Evolutionary conservation across 2,113 vertebrate species (phyloP), one percentile per base, ranked within the genome.

Genomic region (Lagopus muta): DNA sequence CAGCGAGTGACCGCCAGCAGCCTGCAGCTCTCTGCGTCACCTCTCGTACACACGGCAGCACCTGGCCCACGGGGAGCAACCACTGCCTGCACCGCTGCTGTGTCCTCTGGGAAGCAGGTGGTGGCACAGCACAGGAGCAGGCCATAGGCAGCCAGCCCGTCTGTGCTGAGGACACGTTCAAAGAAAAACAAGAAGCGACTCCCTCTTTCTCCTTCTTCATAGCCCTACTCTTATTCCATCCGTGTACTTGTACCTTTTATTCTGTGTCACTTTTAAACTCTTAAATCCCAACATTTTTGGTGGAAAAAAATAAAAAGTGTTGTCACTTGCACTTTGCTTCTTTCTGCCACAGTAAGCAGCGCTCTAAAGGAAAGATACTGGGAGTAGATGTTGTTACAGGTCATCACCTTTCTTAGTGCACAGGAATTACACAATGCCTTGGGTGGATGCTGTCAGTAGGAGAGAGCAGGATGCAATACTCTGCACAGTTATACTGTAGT

Each of bases 71-170:
- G 27, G 45, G 75, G 79, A 80, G 83, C 58, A 85, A 50, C 47
- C 52, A 14, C 47, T 79, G 81, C 57, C 61, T 16, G 40, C 54
- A 36, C 28, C 1, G 4, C 12, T 1, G 0, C 0, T n/a, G 38
- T 24, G 43, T 2, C 54, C 74, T 62, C 55, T 71, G 50, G n/a
- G 62, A 64, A 89, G 85, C 32, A 75, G 80, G 73, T 43, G 76
- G 50, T 55, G n/a, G 71, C 40, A 72, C 18, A 54, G 52, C 58
- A 71, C 1, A 9, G 48, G 77, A 86, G 62, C 70, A 84, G 40
- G 54, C 57, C 81, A 82, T 70, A 57, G 43, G 62, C 30, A 88
- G 40, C 24, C 73, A 91, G 66, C 54, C 58, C 32, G 45, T 77
- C 60, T 32, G 55, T 0, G 1, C 57, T 71, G 57, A 69, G 48